Conservation (phyloP, 2,888 invertebrate genomes). For the Sarcophaga variegata region DNA sequence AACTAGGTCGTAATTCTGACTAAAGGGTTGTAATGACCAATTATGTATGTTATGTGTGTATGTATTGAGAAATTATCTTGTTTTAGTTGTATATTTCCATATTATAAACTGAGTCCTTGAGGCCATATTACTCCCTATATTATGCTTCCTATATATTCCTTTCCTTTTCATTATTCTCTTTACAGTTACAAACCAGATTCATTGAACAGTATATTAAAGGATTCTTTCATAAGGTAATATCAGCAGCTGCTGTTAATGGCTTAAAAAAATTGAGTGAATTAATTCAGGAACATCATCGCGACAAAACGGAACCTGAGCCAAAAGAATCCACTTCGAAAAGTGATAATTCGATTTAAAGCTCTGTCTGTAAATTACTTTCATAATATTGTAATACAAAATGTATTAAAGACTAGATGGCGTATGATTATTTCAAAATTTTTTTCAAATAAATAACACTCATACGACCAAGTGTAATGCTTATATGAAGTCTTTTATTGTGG, state of each 20-base stretch:
- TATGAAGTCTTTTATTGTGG: too few species aligned
- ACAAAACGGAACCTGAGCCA: not conserved
- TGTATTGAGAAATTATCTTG: too few species aligned
- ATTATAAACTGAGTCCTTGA: too few species aligned
- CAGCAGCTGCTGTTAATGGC: conserved; percentile 42
- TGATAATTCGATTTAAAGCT: not conserved
- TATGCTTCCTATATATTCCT: too few species aligned
- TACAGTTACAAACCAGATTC: conserved; percentile 41
- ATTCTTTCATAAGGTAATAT: conserved; percentile 45
- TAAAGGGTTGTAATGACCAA: too few species aligned
- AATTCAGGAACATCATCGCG: conserved; percentile 41
- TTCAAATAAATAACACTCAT: conserved; percentile 21
- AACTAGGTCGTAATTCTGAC: too few species aligned
- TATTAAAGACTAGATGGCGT: not conserved
- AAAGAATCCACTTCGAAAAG: not conserved
- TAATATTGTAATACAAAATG: not conserved
- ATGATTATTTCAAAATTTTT: conserved; percentile 38
- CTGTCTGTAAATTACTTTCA: not conserved
- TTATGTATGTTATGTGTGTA: too few species aligned
- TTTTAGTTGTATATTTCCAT: too few species aligned
- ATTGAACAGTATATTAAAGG: conserved; percentile 32
- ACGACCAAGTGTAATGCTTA: not conserved
- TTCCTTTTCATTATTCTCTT: not conserved
- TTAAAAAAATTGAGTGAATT: conserved; percentile 51
- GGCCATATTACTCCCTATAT: too few species aligned